These are phyloP conservation scores for Pristionchus pacificus DNA, from an alignment of 1,140 invertebrate genomes.

Conservation along the genomic window DNA sequence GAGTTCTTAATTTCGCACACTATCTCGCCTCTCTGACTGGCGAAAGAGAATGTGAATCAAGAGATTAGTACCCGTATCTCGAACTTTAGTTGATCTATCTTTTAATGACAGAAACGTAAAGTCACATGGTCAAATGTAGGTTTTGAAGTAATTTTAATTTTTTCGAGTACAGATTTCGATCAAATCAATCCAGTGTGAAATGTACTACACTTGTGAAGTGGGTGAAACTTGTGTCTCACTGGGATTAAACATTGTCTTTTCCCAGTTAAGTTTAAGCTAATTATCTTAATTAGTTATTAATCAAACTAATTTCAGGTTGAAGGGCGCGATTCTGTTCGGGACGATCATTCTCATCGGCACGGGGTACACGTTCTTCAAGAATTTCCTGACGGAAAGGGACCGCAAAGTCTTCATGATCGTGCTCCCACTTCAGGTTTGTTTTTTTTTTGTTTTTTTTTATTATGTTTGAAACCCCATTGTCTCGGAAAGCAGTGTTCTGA, in stretches of 20 bases:
- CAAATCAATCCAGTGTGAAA: not conserved
- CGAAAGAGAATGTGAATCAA: no score
- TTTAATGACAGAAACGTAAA: no score
- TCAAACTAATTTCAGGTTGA: conserved; percentile 65
- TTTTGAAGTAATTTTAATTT: not conserved
- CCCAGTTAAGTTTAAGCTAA: not conserved
- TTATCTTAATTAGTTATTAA: not conserved
- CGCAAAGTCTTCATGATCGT: conserved; percentile 98
- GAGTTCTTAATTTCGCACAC: conserved; percentile 61
- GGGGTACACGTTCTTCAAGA: conserved; percentile 97
- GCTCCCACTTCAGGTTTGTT: conserved; percentile 82
- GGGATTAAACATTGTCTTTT: conserved; percentile 11
- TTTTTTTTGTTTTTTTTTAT: conserved; percentile 26
- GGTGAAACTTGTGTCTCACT: not conserved
- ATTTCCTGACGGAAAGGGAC: conserved; percentile 88
- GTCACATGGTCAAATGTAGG: conserved; percentile 11
- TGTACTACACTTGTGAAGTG: not conserved
- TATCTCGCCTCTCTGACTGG: no score
- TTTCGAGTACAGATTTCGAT: not conserved
- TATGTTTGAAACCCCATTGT: no score
- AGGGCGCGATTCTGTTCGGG: conserved; percentile 88
- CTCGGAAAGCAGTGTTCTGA: no score
- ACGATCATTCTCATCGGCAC: conserved; percentile 93
- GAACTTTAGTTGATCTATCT: no score
- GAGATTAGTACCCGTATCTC: no score